A percentile compares a stretch with the other conserved stretches of the same genome.
Conservation (phyloP, 2,113 vertebrate genomes). For the Pandion haliaetus region DNA sequence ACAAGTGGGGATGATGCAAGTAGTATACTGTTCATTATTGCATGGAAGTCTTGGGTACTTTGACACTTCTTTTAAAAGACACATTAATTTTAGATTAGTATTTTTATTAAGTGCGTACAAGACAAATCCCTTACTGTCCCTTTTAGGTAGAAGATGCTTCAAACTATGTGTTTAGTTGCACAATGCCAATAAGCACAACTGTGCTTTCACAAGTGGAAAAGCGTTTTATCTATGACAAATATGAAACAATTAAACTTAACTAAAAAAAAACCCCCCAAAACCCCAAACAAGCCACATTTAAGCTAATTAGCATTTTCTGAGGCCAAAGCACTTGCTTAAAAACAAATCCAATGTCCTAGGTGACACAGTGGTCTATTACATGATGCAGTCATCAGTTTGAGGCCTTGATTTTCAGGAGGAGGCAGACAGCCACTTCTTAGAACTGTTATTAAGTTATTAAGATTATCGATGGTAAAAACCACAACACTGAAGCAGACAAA, state of each 20-base stretch:
- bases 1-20: no score
- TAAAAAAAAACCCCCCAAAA: background rate
- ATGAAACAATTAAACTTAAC: background rate
- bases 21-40: rapidly evolving
- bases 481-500: background rate
- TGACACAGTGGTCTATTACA: background rate
- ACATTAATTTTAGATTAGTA: background rate
- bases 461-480: rapidly evolving
- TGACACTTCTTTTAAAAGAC: background rate
- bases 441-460: background rate
- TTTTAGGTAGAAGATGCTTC: background rate
- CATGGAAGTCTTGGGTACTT: background rate
- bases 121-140: background rate
- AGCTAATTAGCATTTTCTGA: background rate
- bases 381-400: background rate
- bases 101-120: background rate
- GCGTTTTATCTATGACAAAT: rapidly evolving
- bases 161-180: background rate
- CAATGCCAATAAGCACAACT: background rate
- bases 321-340: background rate
- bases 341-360: background rate
- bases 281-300: background rate
- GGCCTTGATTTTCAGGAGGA: background rate
- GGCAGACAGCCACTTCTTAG: background rate
- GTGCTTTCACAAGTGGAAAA: background rate